These are phyloP conservation scores for Brachyistius frenatus DNA, from an alignment of 2,113 vertebrate species.

Conservation along the genomic window DNA sequence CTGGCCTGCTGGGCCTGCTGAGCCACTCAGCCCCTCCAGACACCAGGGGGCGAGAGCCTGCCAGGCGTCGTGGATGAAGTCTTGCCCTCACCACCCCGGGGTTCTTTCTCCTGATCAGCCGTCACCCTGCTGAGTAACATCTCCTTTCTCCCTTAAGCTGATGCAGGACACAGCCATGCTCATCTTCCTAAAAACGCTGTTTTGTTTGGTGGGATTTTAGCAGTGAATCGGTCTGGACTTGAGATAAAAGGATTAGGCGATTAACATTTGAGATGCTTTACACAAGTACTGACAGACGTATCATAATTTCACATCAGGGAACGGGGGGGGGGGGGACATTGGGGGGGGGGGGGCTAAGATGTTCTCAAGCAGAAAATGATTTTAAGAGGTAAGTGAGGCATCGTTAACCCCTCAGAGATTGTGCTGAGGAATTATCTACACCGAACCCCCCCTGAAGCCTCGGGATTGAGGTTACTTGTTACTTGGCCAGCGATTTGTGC, in stretches of 20 bases:
- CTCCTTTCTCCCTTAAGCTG: constrained; percentile 75
- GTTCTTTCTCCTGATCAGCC: constrained; percentile 63
- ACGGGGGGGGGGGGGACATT: not conserved
- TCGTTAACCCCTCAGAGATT: constrained; percentile 65
- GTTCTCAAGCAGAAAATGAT: constrained; percentile 75
- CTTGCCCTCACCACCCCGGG: constrained; percentile 58
- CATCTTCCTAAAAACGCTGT: constrained; percentile 75
- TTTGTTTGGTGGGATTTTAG: constrained; percentile 78
- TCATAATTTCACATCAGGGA: constrained; percentile 76
- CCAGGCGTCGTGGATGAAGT: constrained; percentile 42
- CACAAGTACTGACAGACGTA: constrained; percentile 73
- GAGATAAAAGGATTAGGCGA: constrained; percentile 84
- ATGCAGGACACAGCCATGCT: constrained; percentile 60
- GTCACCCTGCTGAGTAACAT: constrained; percentile 76
- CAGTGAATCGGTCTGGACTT: constrained; percentile 74
- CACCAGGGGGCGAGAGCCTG: constrained; percentile 71
- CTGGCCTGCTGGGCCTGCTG: constrained; percentile 64
- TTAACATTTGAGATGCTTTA: constrained; percentile 79
- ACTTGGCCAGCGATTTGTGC: constrained; percentile 53
- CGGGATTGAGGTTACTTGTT: constrained; percentile 68
- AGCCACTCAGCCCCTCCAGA: constrained; percentile 61
- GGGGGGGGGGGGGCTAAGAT: constrained; percentile 25
- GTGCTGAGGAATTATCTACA: constrained; percentile 60
- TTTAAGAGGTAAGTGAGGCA: constrained; percentile 72
- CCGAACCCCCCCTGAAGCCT: constrained; percentile 21